Percentiles rank a stretch among this genome's conserved stretches.
phyloP scores from a whole-genome alignment of 2,797 vertebrate species.

The Halcyon leucocephala region DNA sequence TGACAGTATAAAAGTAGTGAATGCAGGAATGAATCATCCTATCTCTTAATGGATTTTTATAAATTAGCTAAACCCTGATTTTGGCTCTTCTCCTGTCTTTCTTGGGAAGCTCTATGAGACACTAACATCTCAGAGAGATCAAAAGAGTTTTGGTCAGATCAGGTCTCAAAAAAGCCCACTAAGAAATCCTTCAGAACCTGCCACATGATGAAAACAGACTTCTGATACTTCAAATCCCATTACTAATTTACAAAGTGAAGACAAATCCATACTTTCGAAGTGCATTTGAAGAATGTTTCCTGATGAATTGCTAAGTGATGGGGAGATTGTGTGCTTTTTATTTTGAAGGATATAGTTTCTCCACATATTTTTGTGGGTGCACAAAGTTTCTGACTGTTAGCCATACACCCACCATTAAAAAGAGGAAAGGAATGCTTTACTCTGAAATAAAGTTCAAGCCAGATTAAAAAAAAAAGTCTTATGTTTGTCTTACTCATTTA shows the following conservation, averaged over 20 bases:
- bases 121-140: neutral
- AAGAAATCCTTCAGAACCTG: neutral
- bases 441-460: neutral
- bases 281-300: neutral
- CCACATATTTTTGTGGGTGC: neutral
- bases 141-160: neutral
- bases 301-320: neutral
- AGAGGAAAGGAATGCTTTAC: neutral
- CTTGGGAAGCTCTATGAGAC: neutral
- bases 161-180: neutral
- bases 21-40: neutral
- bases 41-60: neutral
- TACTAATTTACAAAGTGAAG: constrained; percentile 6
- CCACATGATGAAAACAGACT: neutral
- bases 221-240: constrained; percentile 35
- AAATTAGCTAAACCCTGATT: neutral
- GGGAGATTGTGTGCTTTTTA: neutral
- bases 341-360: neutral
- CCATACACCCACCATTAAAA: neutral
- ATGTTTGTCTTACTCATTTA: neutral
- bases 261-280: constrained; percentile 9
- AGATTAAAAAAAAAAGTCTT: neutral
- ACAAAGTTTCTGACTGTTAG: neutral
- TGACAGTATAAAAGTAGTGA: neutral
- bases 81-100: neutral